Percentiles rank a stretch among this genome's conserved stretches.
Conservation (phyloP, 2,797 vertebrate species). For the Sebastes kiyomatsui region DNA sequence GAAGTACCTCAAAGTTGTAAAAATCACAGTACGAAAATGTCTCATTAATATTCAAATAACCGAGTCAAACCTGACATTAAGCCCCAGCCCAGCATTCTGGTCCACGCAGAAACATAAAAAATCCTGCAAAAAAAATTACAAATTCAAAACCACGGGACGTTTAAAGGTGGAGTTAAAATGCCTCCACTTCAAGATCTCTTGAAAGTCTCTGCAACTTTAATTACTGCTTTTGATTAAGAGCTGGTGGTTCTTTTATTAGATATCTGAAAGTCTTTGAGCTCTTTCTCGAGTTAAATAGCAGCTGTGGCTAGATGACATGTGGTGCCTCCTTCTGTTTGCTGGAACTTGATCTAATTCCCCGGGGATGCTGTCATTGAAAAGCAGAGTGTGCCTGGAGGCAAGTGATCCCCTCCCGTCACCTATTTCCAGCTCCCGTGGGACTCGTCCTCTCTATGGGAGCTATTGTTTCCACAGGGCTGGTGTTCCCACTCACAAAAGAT, state of each 20-base stretch:
- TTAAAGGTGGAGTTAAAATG: neutral
- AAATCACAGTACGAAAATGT: neutral
- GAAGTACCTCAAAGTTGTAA: neutral
- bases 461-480: slow-evolving; percentile 40
- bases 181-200: neutral
- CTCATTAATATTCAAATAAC: neutral
- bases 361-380: slow-evolving; percentile 41
- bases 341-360: slow-evolving; percentile 29
- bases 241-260: neutral
- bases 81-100: neutral
- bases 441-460: slow-evolving; percentile 40
- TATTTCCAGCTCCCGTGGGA: slow-evolving; percentile 41
- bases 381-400: slow-evolving; percentile 53
- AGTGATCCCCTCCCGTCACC: slow-evolving; percentile 6
- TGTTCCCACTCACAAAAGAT: slow-evolving; percentile 44
- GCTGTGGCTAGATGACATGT: slow-evolving; percentile 12
- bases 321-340: neutral
- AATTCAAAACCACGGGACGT: neutral
- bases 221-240: too few species aligned
- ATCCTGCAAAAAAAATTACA: neutral
- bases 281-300: neutral
- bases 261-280: neutral
- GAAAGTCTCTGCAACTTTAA: neutral
- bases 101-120: neutral
- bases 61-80: neutral